Conservation (phyloP, 2,113 vertebrate genomes). For the Menura novaehollandiae region DNA sequence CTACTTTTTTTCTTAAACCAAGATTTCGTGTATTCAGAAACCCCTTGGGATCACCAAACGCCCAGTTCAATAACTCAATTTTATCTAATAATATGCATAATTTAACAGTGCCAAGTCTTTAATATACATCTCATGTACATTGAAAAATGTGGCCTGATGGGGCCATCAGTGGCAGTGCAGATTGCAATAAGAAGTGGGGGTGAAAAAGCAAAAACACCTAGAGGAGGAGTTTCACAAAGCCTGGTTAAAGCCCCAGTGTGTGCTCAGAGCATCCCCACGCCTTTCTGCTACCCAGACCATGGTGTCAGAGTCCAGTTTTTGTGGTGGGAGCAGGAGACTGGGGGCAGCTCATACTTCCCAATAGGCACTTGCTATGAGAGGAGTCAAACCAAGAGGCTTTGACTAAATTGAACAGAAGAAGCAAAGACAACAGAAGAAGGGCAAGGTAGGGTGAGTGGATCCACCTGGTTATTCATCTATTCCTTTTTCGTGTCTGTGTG, state of each 20-base stretch:
- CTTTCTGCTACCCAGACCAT: fast-evolving
- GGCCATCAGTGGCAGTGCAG: background rate
- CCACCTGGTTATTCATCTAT: background rate
- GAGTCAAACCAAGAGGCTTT: background rate
- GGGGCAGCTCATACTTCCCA: background rate
- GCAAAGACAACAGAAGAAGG: background rate
- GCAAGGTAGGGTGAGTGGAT: background rate
- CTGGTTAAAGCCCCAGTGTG: background rate
- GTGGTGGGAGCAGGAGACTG: background rate
- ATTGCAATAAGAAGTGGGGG: background rate
- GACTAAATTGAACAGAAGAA: background rate
- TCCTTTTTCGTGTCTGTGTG: background rate
- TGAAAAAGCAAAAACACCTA: background rate
- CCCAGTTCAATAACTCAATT: background rate
- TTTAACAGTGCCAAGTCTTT: background rate
- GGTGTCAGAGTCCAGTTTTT: background rate
- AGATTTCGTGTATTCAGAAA: background rate
- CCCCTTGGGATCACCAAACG: background rate
- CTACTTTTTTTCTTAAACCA: background rate
- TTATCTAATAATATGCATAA: background rate
- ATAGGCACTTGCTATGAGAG: fast-evolving
- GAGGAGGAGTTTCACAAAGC: background rate
- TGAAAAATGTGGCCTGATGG: background rate
- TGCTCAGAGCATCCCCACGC: background rate
- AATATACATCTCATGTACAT: background rate